phyloP scores from a whole-genome alignment of 2,888 invertebrate genomes.

The Electrophaes corylata region DNA sequence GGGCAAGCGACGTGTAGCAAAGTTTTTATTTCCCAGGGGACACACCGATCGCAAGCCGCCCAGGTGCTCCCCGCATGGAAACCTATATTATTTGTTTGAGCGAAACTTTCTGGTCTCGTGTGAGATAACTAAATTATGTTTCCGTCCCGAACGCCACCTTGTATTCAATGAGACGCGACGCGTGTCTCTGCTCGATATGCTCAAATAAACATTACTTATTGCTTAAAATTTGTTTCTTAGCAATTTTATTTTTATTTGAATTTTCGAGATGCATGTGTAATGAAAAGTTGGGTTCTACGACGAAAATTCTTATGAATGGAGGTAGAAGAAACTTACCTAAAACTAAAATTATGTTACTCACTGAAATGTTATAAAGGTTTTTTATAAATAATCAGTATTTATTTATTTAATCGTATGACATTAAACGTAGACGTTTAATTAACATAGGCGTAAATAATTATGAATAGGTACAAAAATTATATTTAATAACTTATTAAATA shows the following conservation, averaged over 20 bases:
- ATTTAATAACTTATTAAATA: too few relatives aligned
- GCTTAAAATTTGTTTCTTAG: conserved; percentile 12
- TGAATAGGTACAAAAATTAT: too few relatives aligned
- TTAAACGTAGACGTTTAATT: too few relatives aligned
- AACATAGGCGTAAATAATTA: too few relatives aligned
- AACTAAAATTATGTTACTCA: too few relatives aligned
- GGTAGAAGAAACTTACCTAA: too few relatives aligned
- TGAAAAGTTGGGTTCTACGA: too few relatives aligned
- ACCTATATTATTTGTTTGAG: conserved; percentile 84
- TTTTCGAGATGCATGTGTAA: not conserved
- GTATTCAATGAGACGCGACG: conserved; percentile 67
- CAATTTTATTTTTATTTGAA: not conserved
- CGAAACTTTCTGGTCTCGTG: conserved; percentile 81
- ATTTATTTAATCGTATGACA: too few relatives aligned
- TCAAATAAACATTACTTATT: conserved; percentile 46
- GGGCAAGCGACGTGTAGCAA: conserved; percentile 82
- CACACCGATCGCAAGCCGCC: conserved; percentile 81
- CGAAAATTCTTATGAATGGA: too few relatives aligned
- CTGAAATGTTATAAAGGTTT: too few relatives aligned
- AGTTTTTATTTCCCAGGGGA: conserved; percentile 83
- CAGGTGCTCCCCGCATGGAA: conserved; percentile 79
- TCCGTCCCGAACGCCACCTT: conserved; percentile 68
- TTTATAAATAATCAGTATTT: too few relatives aligned
- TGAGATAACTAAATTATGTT: conserved; percentile 82
- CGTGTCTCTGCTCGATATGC: conserved; percentile 49